Evolutionary conservation across 2,797 vertebrate genomes (phyloP), one percentile per base, ranked within the genome.

Genomic region (Liasis olivaceus): DNA sequence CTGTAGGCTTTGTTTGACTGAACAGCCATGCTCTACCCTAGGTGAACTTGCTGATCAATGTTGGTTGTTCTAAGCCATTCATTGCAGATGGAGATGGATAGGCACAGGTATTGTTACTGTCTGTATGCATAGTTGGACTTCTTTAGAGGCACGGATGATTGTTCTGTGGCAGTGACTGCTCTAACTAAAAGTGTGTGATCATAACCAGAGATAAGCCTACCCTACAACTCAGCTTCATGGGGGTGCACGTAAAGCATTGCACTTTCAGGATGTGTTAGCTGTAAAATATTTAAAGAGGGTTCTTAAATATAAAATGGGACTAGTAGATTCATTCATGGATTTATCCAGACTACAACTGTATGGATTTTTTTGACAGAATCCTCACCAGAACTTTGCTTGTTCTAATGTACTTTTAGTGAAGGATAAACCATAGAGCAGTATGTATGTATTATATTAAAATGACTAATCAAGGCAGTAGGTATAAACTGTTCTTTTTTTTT

Each of bases 391-490:
- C 9, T 42, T 85, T 92, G 72, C 42, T 64, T 84, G 87, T n/a
- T 87, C 36, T 93, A 87, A 72, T 87, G 60, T 87, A 54, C 60
- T 89, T 85, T 84, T 47, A 66, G 42, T 85, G 42, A 58, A 15
- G 31, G 66, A 89, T 51, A 51, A 85, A 58, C 87, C 51, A 89
- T 26, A 36, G 47, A 64, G 62, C 59, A 56, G 59, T 85, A 24
- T 36, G 36, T 92, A 54, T 64, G 24, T 36, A 85, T 31, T 92
- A 20, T 47, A 92, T 89, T 92, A 42, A 84, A 92, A 59, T 24
- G 77, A 2, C 11, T 20, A 60, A 60, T 60, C 20, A 20, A 60
- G 59, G 59, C 59, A 60, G 59, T 17, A 60, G 59, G 59, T 1
- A 60, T 60, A 62, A 88, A 22, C 69, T 12, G 91, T 24, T n/a